These are phyloP conservation scores for Calypte anna DNA, from an alignment of 2,113 vertebrate genomes.

Conservation along the genomic window DNA sequence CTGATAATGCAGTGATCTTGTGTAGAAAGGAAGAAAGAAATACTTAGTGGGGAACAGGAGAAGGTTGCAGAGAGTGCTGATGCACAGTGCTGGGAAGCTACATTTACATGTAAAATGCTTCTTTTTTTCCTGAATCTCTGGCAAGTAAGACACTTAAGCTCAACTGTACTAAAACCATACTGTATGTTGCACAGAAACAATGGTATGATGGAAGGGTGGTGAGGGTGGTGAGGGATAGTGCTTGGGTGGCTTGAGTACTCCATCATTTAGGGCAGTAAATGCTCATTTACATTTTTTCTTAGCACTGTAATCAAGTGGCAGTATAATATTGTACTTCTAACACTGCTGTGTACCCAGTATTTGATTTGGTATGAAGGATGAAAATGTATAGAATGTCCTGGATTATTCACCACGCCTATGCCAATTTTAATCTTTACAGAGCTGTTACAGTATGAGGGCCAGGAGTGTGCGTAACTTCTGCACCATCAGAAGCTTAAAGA, in stretches of 20 bases:
- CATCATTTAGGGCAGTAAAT: background rate
- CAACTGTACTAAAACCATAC: background rate
- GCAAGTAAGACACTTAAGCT: background rate
- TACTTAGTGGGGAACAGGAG: background rate
- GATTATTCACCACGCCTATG: background rate
- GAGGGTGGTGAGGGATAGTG: background rate
- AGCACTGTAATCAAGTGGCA: background rate
- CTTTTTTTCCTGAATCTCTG: background rate
- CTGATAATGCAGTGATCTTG: background rate
- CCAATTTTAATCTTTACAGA: background rate
- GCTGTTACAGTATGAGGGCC: background rate
- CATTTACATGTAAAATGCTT: background rate
- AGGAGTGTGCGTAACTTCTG: background rate
- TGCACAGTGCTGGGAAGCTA: constrained; percentile 33
- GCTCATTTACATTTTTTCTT: background rate
- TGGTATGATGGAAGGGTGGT: background rate
- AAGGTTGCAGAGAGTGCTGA: background rate
- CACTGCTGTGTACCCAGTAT: background rate
- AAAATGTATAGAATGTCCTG: background rate
- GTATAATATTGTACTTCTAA: background rate
- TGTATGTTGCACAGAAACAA: background rate
- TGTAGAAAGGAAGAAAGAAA: background rate
- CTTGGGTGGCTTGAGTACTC: background rate
- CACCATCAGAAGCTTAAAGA: background rate
- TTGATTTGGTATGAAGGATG: background rate